A percentile compares a stretch with the other conserved stretches of the same genome.
Conservation (phyloP, 2,888 invertebrate species). For the Sinotaia quadrata region DNA sequence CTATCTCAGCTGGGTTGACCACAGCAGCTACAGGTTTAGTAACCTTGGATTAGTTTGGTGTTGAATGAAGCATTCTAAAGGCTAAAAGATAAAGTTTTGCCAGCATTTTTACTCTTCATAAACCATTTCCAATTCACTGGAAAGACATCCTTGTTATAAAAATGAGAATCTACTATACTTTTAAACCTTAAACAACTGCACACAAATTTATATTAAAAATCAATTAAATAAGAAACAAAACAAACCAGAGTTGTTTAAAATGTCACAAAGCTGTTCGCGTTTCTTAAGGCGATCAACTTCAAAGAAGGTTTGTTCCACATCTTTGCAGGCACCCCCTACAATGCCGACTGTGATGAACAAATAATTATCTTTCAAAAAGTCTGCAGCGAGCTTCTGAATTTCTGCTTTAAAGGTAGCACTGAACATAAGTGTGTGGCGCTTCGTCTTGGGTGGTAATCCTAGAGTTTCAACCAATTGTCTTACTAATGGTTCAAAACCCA, state of each 20-base stretch:
- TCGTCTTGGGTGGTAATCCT: constrained; percentile 65
- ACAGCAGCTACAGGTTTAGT: too few species aligned
- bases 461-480: constrained; percentile 59
- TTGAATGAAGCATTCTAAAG: too few species aligned
- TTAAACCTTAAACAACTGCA: neutral
- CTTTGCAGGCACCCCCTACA: constrained; percentile 92
- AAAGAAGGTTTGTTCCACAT: constrained; percentile 84
- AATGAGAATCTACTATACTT: too few species aligned
- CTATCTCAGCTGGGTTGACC: too few species aligned
- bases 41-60: too few species aligned
- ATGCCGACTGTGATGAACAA: constrained; percentile 92
- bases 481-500: constrained; percentile 78
- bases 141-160: too few species aligned
- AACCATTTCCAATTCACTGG: too few species aligned
- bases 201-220: too few species aligned
- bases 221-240: too few species aligned
- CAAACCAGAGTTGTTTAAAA: constrained; percentile 75
- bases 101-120: too few species aligned
- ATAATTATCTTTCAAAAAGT: constrained; percentile 83
- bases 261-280: constrained; percentile 80
- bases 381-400: constrained; percentile 84
- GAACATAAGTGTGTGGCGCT: constrained; percentile 80
- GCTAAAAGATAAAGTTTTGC: too few species aligned
- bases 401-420: constrained; percentile 83
- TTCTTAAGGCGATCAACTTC: constrained; percentile 80